These are phyloP conservation scores for Ceyx cyanopectus DNA, from an alignment of 2,113 vertebrate species.

Conservation along the genomic window DNA sequence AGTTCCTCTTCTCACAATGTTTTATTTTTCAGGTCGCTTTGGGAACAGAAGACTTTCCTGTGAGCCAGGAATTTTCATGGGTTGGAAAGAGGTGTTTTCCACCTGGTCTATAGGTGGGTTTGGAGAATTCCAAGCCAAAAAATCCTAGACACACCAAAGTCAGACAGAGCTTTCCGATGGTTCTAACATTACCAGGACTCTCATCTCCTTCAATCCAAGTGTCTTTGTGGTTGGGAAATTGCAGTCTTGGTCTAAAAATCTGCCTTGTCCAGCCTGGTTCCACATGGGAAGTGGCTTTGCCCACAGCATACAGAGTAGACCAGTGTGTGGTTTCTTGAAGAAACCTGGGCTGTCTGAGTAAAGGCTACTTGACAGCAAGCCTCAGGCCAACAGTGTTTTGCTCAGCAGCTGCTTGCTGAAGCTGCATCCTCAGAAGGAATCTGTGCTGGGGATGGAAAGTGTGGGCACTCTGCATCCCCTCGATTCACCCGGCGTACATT, in stretches of 20 bases:
- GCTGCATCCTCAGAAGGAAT: neutral
- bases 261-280: neutral
- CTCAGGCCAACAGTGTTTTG: neutral
- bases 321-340: neutral
- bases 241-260: neutral
- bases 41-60: neutral
- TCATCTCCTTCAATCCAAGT: neutral
- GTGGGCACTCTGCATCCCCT: neutral
- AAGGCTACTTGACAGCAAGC: neutral
- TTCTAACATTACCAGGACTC: neutral
- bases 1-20: neutral
- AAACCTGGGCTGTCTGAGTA: neutral
- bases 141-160: constrained; percentile 30
- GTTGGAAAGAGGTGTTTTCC: neutral
- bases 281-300: constrained; percentile 54
- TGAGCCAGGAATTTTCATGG: neutral
- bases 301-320: neutral
- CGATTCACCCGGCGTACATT: neutral
- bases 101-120: neutral
- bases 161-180: neutral
- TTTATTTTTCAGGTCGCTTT: neutral
- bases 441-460: neutral
- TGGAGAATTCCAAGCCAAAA: constrained; percentile 13
- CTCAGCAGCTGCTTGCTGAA: neutral
- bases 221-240: constrained; percentile 40